These are phyloP conservation scores for Notospermus geniculatus DNA, from an alignment of 1,140 invertebrate genomes.

Conservation along the genomic window DNA sequence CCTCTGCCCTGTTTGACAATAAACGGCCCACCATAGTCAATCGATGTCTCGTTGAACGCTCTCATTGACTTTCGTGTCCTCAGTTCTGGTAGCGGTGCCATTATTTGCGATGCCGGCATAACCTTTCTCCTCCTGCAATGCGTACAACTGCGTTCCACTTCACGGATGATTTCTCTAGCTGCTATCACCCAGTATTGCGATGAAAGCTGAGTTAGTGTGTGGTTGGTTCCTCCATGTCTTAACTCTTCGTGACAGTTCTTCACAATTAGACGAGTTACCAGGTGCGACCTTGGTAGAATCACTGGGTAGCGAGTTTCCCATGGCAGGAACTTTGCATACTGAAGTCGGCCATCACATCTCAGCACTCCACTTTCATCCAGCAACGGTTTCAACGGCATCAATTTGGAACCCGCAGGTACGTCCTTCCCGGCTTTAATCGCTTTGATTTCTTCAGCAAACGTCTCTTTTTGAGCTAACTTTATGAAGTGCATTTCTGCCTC, in stretches of 20 bases:
- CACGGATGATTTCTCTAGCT: slow-evolving; percentile 7
- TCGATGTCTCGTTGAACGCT: not conserved
- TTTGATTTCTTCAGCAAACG: too few species aligned
- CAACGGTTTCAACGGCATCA: not conserved
- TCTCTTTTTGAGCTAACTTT: too few species aligned
- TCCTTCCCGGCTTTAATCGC: too few species aligned
- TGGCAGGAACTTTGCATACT: slow-evolving; percentile 11
- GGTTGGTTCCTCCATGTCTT: not conserved
- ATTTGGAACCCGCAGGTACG: too few species aligned
- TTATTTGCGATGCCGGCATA: slow-evolving; percentile 8
- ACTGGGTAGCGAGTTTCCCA: slow-evolving; percentile 15
- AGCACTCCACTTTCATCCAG: slow-evolving; percentile 16
- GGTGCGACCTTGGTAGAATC: slow-evolving; percentile 18
- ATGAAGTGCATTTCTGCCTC: too few species aligned
- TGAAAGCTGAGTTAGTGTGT: not conserved
- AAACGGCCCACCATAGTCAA: too few species aligned
- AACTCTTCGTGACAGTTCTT: slow-evolving; percentile 18
- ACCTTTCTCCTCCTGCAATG: not conserved
- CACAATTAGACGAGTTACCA: slow-evolving; percentile 19
- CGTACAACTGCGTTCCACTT: not conserved
- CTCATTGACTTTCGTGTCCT: not conserved
- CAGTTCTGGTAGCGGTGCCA: slow-evolving; percentile 12
- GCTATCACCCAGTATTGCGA: not conserved
- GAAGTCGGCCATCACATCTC: slow-evolving; percentile 12
- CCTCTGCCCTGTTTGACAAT: too few species aligned